Conservation (phyloP, 2,888 invertebrate genomes). For the Melolontha melolontha region DNA sequence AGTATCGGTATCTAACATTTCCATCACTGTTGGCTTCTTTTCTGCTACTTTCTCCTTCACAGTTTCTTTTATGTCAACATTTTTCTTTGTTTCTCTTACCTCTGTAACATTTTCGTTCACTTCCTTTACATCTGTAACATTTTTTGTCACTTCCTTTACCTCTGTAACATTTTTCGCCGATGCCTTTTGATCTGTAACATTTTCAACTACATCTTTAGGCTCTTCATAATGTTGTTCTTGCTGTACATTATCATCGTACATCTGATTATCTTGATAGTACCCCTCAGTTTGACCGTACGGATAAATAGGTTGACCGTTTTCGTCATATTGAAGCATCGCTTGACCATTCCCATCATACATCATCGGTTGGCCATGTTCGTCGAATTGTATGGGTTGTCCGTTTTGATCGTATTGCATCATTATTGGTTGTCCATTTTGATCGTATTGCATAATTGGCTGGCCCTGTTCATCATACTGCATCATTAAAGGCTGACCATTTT, state of each 20-base stretch:
- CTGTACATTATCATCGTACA: constrained; percentile 1
- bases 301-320: constrained; percentile 45
- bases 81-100: constrained; percentile 8
- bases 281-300: constrained; percentile 42
- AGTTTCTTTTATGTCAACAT: constrained; percentile 42
- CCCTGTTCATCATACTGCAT: constrained; percentile 44
- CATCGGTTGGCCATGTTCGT: constrained; percentile 52
- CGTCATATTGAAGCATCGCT: constrained; percentile 47
- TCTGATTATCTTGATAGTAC: constrained; percentile 30
- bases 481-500: constrained; percentile 45
- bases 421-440: constrained; percentile 45
- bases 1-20: constrained; percentile 63
- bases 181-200: not conserved
- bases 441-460: constrained; percentile 47
- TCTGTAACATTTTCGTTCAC: not conserved
- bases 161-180: not conserved
- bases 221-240: constrained; percentile 39
- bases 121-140: not conserved
- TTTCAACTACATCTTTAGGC: constrained; percentile 4
- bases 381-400: constrained; percentile 46
- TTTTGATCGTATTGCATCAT: constrained; percentile 49
- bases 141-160: not conserved
- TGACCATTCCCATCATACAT: constrained; percentile 53
- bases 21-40: constrained; percentile 55
- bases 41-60: constrained; percentile 10